Base-by-base conservation (phyloP, 2,888 invertebrate genomes). In the Amiota communis region DNA sequence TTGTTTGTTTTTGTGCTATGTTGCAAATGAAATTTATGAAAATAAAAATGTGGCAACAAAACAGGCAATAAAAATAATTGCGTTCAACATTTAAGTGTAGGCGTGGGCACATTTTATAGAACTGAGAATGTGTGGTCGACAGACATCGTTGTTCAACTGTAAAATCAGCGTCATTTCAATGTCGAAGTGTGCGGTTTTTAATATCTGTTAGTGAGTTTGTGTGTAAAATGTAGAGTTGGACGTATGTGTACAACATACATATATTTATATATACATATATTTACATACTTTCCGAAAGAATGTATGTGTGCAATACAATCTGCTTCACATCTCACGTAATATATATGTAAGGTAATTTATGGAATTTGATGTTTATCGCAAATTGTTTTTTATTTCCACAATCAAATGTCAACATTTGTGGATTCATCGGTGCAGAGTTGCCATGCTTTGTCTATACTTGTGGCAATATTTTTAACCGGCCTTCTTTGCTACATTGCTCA, bases 341-440 rank as follows among this genome's bases (percentile, higher is more conserved):
- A 88, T 88, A 88, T 88, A 88, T 88, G 89, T 88, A 87, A 88
- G 85, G 86, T 86, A 87, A 88, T 88, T 88, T 89, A 87, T 85
- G 87, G 85, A 87, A 88, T 88, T 89, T 89, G 89, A 88, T 88
- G 88, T 85, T 88, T 89, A 88, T 88, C 89, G 83, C 86, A 84
- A 87, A 89, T 87, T 87, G 85, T 88, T 84, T 87, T 88, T 87
- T 87, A 84, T 86, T 87, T 84, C 81, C 81, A 82, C 82, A 85
- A 85, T 82, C 51, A n/a, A 20, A 15, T 51, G 85, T 85, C 83
- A 85, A 86, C 84, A 86, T 86, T 83, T 86, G 85, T 75, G 86
- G 83, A 77, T 83, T 10, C 20, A 75, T 82, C 80, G 81, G 70
- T 20, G 49, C 59, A 63, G 47, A 51, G 70, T 72, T 75, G 36